Evolutionary conservation across 2,113 vertebrate genomes (phyloP).

Genomic region (Peucedramus taeniatus): DNA sequence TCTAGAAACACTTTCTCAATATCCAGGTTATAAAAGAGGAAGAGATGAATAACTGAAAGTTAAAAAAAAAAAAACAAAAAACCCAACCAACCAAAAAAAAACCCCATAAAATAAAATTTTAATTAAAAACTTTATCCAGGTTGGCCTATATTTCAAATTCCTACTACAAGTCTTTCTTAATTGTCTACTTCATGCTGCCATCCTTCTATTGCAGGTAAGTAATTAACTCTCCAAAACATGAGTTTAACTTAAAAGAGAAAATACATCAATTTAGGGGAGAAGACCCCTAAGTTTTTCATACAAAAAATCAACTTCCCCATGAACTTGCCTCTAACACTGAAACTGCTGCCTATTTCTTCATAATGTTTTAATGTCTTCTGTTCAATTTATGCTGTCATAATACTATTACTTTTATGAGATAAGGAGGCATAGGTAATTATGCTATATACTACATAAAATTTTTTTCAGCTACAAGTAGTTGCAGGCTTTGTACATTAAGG

Average conservation of each 20-base stretch:
- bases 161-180: not conserved
- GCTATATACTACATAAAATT: not conserved
- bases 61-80: not conserved
- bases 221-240: not conserved
- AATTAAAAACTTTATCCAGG: not conserved
- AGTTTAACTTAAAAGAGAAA: not conserved
- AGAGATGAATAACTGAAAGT: not conserved
- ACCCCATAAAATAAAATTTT: not conserved
- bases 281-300: not conserved
- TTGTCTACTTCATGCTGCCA: not conserved
- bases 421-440: not conserved
- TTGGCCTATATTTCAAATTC: not conserved
- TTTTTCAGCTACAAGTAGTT: not conserved
- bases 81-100: not conserved
- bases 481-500: not conserved
- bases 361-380: not conserved
- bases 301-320: not conserved
- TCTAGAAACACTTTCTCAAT: not conserved
- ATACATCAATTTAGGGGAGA: not conserved
- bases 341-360: not conserved
- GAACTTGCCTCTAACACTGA: not conserved
- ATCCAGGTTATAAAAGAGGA: not conserved
- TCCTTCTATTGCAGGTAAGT: not conserved
- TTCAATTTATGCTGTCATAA: not conserved
- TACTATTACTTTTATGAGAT: not conserved